Evolutionary conservation across 64 coral and sea anemone species (phyloP).

Genomic region (Montipora efflorescens): DNA sequence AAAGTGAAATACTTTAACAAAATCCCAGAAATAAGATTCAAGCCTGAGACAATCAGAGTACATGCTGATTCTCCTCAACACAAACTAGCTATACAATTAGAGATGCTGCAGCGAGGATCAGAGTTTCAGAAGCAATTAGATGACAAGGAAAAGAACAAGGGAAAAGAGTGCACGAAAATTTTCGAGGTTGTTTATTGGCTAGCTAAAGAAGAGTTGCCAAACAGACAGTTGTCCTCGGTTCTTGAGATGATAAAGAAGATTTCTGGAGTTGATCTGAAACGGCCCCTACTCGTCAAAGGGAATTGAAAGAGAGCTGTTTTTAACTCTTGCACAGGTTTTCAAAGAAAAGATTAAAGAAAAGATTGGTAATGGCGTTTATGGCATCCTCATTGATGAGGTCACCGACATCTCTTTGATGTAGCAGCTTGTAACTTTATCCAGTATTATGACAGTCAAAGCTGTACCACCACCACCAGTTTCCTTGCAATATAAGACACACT

Average conservation of each 20-base stretch:
- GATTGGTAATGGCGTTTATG: constrained; percentile 38
- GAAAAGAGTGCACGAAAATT: constrained; percentile 46
- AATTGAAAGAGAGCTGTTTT: constrained; percentile 46
- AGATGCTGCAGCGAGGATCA: constrained; percentile 33
- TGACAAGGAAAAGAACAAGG: constrained; percentile 44
- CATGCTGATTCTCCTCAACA: constrained; percentile 53
- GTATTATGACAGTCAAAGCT: constrained; percentile 46
- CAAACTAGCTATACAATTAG: constrained; percentile 45
- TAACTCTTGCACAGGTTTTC: constrained; percentile 41
- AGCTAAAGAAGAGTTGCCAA: constrained; percentile 24
- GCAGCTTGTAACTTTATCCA: constrained; percentile 43
- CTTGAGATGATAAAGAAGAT: constrained; percentile 43
- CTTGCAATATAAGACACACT: constrained; percentile 37
- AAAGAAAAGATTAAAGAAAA: constrained; percentile 27
- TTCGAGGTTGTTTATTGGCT: constrained; percentile 52
- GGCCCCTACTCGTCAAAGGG: constrained; percentile 34
- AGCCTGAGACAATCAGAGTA: constrained; percentile 35
- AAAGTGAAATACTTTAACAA: constrained; percentile 20
- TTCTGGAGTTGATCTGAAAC: constrained; percentile 35
- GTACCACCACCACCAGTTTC: constrained; percentile 31
- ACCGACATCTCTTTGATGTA: neutral
- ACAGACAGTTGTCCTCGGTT: constrained; percentile 41
- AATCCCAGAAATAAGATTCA: constrained; percentile 29
- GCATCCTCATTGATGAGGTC: constrained; percentile 35
- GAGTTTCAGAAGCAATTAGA: constrained; percentile 47